Conservation (phyloP, 2,888 invertebrate species). For the Macaria liturata region DNA sequence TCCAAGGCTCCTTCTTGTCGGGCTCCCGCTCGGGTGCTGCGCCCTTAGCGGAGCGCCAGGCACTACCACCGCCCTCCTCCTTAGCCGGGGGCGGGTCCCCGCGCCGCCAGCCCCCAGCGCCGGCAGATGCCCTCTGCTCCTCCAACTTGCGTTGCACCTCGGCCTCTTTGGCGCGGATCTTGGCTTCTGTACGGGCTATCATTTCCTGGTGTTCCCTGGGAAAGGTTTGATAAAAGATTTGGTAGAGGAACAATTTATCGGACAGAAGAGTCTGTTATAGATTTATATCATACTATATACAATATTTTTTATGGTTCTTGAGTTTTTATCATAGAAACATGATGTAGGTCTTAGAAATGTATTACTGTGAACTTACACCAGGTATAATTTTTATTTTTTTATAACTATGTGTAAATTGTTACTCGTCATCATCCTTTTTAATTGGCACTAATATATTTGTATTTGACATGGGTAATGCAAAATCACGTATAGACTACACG, state of each 20-base stretch:
- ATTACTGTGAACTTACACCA: too few species aligned
- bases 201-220: constrained; percentile 86
- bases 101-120: constrained; percentile 53
- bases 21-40: constrained; percentile 45
- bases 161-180: constrained; percentile 87
- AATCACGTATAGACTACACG: constrained; percentile 5
- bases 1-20: constrained; percentile 61
- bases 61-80: constrained; percentile 30
- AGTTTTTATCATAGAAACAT: too few species aligned
- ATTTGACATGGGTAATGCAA: constrained; percentile 15
- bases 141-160: constrained; percentile 86
- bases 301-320: too few species aligned
- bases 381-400: too few species aligned
- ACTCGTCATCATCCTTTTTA: too few species aligned
- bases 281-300: too few species aligned
- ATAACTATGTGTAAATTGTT: too few species aligned
- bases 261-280: too few species aligned
- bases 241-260: too few species aligned
- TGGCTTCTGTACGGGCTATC: constrained; percentile 86
- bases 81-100: constrained; percentile 43
- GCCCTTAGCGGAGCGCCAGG: constrained; percentile 45
- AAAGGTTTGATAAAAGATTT: constrained; percentile 4
- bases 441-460: background rate
- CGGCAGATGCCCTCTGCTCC: constrained; percentile 54
- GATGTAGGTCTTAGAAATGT: too few species aligned